Percentiles rank a stretch among this genome's conserved stretches.
These are phyloP conservation scores for Chaenodraco wilsoni DNA, from an alignment of 2,797 vertebrate genomes.

Conservation along the genomic window DNA sequence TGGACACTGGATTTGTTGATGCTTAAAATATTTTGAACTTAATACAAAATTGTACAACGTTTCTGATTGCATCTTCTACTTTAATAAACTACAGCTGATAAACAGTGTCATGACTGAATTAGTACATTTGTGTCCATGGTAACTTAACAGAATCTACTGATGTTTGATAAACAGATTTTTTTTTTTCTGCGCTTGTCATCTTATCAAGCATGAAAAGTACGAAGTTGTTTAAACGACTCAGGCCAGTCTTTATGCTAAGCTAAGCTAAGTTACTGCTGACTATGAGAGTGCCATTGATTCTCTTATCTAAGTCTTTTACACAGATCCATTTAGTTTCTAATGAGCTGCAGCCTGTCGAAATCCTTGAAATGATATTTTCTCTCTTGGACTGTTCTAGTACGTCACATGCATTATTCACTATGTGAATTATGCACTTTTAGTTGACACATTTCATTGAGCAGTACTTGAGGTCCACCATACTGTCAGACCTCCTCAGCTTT, in stretches of 20 bases:
- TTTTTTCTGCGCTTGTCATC: background rate
- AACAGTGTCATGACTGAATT: background rate
- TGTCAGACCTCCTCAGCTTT: conserved; percentile 45
- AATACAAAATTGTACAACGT: background rate
- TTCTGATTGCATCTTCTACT: background rate
- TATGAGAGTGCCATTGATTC: background rate
- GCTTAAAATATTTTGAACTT: background rate
- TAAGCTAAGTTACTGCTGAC: background rate
- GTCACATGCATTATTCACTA: conserved; percentile 8
- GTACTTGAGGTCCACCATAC: conserved; percentile 19
- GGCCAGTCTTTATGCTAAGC: background rate
- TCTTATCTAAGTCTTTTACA: background rate
- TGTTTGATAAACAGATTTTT: background rate
- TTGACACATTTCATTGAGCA: conserved; percentile 34
- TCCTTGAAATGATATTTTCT: background rate
- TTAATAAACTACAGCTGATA: background rate
- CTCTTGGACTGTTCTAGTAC: background rate
- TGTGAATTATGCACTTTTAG: conserved; percentile 6
- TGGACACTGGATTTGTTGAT: conserved; percentile 7
- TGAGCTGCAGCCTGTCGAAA: background rate
- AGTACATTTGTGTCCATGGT: background rate
- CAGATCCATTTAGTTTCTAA: background rate
- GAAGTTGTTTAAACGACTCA: background rate
- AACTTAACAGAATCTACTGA: background rate
- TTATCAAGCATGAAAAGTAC: background rate